These are phyloP conservation scores for Salvelinus namaycush DNA, from an alignment of 2,113 vertebrate genomes.

Conservation along the genomic window DNA sequence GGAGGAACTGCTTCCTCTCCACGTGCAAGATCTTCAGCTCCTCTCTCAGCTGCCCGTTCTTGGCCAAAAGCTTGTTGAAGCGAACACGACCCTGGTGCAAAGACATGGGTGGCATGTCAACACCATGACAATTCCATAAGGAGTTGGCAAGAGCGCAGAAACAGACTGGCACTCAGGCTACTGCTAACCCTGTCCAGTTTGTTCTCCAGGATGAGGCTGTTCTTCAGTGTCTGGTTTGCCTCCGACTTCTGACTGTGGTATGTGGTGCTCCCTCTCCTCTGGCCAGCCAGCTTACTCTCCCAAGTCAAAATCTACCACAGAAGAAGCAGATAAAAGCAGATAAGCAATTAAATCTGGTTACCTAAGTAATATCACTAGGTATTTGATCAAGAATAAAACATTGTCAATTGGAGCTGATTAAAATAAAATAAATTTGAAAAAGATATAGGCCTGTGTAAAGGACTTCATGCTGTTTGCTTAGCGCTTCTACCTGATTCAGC, in stretches of 20 bases:
- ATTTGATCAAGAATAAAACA: no score
- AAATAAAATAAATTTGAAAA: no score
- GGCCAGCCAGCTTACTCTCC: slow-evolving; percentile 23
- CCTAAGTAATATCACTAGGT: not conserved
- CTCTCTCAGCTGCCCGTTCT: slow-evolving; percentile 29
- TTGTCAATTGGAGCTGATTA: no score
- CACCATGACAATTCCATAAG: no score
- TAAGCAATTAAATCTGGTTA: not conserved
- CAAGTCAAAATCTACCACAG: slow-evolving; percentile 31
- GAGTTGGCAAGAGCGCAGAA: no score
- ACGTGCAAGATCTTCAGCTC: slow-evolving; percentile 27
- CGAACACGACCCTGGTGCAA: not conserved
- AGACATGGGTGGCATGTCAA: not conserved
- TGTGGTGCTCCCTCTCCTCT: slow-evolving; percentile 5
- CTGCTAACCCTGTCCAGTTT: slow-evolving; percentile 7
- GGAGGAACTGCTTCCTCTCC: slow-evolving; percentile 30
- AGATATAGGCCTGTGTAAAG: no score
- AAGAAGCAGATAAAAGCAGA: not conserved
- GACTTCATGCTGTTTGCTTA: no score
- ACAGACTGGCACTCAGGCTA: not conserved
- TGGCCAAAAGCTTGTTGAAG: slow-evolving; percentile 31
- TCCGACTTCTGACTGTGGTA: slow-evolving; percentile 2
- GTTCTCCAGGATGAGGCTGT: slow-evolving; percentile 7
- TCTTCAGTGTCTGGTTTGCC: not conserved
- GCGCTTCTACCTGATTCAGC: no score